phyloP scores from a whole-genome alignment of 2,797 vertebrate genomes.

The Chromobotia macracanthus region DNA sequence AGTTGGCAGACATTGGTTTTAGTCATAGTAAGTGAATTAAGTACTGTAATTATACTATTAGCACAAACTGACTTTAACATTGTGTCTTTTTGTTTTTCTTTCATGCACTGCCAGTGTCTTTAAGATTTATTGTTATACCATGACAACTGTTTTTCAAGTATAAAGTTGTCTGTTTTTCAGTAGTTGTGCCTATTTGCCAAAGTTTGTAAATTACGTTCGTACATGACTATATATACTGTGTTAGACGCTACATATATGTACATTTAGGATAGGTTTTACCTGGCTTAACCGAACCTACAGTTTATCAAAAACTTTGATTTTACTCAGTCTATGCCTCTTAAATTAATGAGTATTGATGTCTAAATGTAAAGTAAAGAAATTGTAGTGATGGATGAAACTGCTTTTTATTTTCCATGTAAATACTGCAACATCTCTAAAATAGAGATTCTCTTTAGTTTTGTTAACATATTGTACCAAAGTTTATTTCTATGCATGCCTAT shows the following conservation, averaged over 20 bases:
- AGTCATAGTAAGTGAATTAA: constrained; percentile 69
- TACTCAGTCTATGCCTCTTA: constrained; percentile 67
- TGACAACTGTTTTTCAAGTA: constrained; percentile 53
- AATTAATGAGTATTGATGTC: constrained; percentile 73
- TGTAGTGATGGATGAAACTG: constrained; percentile 68
- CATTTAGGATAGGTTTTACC: constrained; percentile 54
- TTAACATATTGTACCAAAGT: constrained; percentile 89
- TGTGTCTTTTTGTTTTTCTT: constrained; percentile 56
- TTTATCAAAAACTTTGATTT: constrained; percentile 54
- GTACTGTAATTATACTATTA: constrained; percentile 69
- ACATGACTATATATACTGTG: constrained; percentile 63
- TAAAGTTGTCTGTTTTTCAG: constrained; percentile 61
- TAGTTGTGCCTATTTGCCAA: constrained; percentile 77
- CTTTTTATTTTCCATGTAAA: constrained; percentile 68
- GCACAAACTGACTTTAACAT: constrained; percentile 64
- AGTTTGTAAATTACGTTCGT: constrained; percentile 70
- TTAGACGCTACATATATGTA: constrained; percentile 60
- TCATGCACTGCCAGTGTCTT: constrained; percentile 73
- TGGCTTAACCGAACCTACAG: constrained; percentile 56
- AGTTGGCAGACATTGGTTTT: constrained; percentile 67
- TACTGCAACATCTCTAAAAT: constrained; percentile 87
- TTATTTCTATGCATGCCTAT: constrained; percentile 94
- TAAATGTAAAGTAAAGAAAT: constrained; percentile 78
- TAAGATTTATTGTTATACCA: constrained; percentile 60
- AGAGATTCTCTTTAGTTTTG: constrained; percentile 87